Evolutionary conservation across 2,888 invertebrate species (phyloP), one percentile per base, ranked within the genome.

Genomic region (Cenopis cana): DNA sequence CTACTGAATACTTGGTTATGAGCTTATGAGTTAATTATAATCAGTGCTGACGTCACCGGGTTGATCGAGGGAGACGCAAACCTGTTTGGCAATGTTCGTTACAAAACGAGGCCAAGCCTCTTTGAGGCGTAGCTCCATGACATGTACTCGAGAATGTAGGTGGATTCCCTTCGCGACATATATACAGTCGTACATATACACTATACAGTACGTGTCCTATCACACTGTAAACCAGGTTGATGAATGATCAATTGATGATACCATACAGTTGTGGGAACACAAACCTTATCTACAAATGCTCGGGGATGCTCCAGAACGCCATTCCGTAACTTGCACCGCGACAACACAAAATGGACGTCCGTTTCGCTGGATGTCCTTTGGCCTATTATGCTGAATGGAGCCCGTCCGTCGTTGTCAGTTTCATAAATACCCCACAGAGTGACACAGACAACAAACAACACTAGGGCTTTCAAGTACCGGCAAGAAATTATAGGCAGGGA

Each of bases 1-100:
- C 24, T 41, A n/a, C 20, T 50, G 29, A 50, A 61, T 57, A 50
- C 38, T 38, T 69, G 50, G 56, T 62, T 69, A n/a, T n/a, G n/a
- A n/a, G n/a, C n/a, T n/a, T n/a, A n/a, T 14, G 38, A 57, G 50
- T 50, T 50, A 57, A 54, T 61, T 24, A 61, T 54, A 68, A 61
- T 68, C 60, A 50, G 29, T 14, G 20, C 12, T 64, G 69, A 69
- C 69, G 69, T 69, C 69, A 46, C n/a, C 46, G n/a, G n/a, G n/a
- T 41, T 50, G 49, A 29, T 52, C 57, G 64, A 57, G 64, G 41
- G 49, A 69, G 64, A 57, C 56, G 60, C 59, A 61, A 64, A 68
- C 68, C 61, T 55, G 68, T 61, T 68, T 60, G 55, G 55, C 54
- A 68, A 68, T 55, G 61, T 61, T 60, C 68, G 68, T 62, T 69